Base-by-base conservation (phyloP, 2,113 vertebrate genomes). In the Fregata magnificens region DNA sequence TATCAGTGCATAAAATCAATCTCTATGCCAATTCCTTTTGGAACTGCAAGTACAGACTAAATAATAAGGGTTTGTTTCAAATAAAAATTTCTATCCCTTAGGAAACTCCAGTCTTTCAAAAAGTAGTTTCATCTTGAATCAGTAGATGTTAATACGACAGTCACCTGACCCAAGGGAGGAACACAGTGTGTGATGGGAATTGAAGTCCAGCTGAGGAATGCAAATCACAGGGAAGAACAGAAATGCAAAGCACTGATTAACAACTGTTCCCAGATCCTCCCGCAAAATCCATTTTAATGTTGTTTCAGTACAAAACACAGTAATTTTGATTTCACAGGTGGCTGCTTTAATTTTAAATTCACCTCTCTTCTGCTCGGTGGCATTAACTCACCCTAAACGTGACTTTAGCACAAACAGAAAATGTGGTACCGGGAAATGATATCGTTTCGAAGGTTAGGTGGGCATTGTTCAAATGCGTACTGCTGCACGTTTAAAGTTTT, bases 1-100 rank as follows among this genome's bases (percentile, higher is more conserved):
- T 95, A 87, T 87, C 65, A 79, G 38, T 58, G 91, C 77, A 80
- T 89, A 93, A 95, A 95, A 95, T 94, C 94, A 80, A 50, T 69
- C 91, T 82, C 81, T 49, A 15, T 45, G 14, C 49, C 86, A 82
- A 24, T 40, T 93, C 77, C 69, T 94, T 65, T 91, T 58, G 69
- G 73, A 79, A 40, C 36, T 45, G n/a, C 73, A 76, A 76, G 31
- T 34, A 21, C 20, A 72, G 81, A 76, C 65, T 59, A 83, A 95
- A 86, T 92, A 97, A 78, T 82, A 86, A 86, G 66, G 44, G 21
- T 56, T 92, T 84, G 47, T 74, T 97, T 80, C 61, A 84, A 79
- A 61, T 13, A 88, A 89, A 56, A 71, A 61, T 86, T 89, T 79
- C 49, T 12, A 45, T 61, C 25, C 32, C 40, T 84, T 49, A 58